Base-by-base conservation (phyloP, 2,113 vertebrate species). In the Hippocampus mohnikei region DNA sequence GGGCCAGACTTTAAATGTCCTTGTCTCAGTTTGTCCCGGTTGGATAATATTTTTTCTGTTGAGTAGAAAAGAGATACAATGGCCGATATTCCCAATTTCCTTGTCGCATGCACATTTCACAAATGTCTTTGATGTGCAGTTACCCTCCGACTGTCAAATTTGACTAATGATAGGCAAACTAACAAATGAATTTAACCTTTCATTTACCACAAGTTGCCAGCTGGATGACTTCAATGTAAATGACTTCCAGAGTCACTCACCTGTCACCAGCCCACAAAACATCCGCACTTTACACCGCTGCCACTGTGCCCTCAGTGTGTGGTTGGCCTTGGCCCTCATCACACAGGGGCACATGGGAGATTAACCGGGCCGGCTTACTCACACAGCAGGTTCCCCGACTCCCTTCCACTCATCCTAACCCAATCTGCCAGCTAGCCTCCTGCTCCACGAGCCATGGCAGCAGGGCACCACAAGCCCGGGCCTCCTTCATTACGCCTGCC, bases 401-500 rank as follows among this genome's bases (percentile, higher is more conserved):
- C 88, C 84, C 89, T 84, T 88, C 85, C 81, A 87, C 84, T 85
- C 87, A 85, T 82, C 84, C 78, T 46, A 80, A 87, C 81, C 90
- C 88, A 89, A 90, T 91, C 90, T 90, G 91, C 86, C 91, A 91
- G 86, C 88, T 85, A 84, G 88, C 87, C 91, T 88, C 88, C 86
- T 88, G 84, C 88, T 90, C 88, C 80, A 79, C 71, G 83, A 84
- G 89, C 84, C 85, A 75, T 83, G 87, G 84, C 88, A 90, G 88
- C 89, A 83, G 91, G 89, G 85, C 84, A 86, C 88, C 84, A 7
- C 90, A 72, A 84, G 81, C 87, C 74, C 48, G 63, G 77, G 81
- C 66, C 77, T 79, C 85, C 89, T 93, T 93, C 92, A 92, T 92
- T 91, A 91, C 88, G 80, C 86, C 90, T 90, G 90, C 87, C 89